A percentile compares a stretch with the other conserved stretches of the same genome.
phyloP scores from a whole-genome alignment of 2,113 vertebrate species.

The Corvus moneduloides region DNA sequence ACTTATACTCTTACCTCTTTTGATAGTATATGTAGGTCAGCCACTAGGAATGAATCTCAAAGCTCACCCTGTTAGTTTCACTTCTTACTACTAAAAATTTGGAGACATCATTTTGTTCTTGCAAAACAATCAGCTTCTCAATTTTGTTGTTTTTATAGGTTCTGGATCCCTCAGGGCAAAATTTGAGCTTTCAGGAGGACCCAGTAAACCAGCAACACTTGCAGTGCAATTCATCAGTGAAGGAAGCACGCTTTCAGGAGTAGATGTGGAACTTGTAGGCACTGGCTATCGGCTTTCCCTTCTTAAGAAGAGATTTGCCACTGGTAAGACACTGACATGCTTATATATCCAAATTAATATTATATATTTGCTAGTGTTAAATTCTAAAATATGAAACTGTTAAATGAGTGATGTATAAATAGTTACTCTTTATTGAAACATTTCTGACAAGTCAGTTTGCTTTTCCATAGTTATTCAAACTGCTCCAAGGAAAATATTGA shows the following conservation, averaged over 20 bases:
- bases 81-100: neutral
- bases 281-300: constrained; percentile 93
- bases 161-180: constrained; percentile 93
- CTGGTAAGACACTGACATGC: constrained; percentile 76
- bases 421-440: neutral
- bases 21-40: neutral
- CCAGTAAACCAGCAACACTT: constrained; percentile 89
- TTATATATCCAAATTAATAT: neutral
- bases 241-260: constrained; percentile 90
- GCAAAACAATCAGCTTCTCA: neutral
- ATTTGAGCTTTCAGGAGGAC: constrained; percentile 92
- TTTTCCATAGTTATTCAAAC: neutral
- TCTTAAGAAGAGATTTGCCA: constrained; percentile 93
- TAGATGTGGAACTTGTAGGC: constrained; percentile 88
- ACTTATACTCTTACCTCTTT: neutral
- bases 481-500: neutral
- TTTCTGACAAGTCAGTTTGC: neutral
- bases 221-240: constrained; percentile 95
- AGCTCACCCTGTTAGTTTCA: neutral
- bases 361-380: neutral
- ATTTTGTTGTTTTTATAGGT: constrained; percentile 71
- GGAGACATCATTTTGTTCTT: neutral
- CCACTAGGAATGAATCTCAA: neutral
- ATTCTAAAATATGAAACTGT: neutral
- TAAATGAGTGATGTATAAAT: neutral